Evolutionary conservation across 2,888 invertebrate species (phyloP).

Genomic region (Abrostola tripartita): DNA sequence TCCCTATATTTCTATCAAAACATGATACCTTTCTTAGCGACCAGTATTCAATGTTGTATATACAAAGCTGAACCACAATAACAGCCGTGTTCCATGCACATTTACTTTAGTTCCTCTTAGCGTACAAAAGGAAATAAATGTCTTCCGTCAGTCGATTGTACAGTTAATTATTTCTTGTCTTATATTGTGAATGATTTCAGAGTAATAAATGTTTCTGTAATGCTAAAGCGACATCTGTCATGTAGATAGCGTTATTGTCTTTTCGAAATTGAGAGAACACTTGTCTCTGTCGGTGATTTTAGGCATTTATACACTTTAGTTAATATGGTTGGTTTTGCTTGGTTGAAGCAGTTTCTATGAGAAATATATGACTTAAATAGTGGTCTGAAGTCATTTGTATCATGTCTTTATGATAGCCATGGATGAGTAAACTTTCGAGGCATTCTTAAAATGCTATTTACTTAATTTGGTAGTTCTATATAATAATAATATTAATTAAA

Average conservation of each 20-base stretch:
- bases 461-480: too few relatives aligned
- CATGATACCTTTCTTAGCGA: too few relatives aligned
- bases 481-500: too few relatives aligned
- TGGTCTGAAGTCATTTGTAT: too few relatives aligned
- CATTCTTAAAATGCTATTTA: too few relatives aligned
- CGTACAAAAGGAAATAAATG: constrained; percentile 60
- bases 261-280: background rate
- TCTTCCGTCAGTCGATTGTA: constrained; percentile 53
- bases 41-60: too few relatives aligned
- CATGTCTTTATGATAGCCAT: too few relatives aligned
- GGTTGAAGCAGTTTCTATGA: background rate
- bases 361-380: background rate
- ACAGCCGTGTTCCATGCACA: constrained; percentile 10
- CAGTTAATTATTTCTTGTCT: constrained; percentile 59
- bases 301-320: too few relatives aligned
- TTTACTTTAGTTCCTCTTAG: constrained; percentile 14
- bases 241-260: constrained; percentile 9
- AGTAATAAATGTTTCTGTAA: constrained; percentile 28
- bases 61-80: background rate
- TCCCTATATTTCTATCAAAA: too few relatives aligned
- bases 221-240: constrained; percentile 18
- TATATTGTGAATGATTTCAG: constrained; percentile 35
- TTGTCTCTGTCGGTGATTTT: background rate
- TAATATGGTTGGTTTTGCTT: background rate
- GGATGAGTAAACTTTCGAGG: too few relatives aligned